Conservation (phyloP, 2,797 vertebrate species). For the Mareca strepera region DNA sequence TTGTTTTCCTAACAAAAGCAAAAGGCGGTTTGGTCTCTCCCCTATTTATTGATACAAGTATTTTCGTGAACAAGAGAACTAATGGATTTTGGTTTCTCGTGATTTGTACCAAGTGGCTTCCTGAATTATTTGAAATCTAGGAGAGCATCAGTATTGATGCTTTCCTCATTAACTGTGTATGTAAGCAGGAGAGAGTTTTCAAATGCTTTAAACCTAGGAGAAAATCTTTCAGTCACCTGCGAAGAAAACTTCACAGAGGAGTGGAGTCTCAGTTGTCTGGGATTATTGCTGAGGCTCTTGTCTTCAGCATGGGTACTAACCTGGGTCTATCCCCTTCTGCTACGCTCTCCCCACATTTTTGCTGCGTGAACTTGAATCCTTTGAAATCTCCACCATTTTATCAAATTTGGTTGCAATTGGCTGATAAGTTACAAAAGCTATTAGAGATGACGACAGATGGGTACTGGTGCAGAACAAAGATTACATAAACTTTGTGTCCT, state of each 20-base stretch:
- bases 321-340: neutral
- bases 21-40: neutral
- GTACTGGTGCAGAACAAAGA: neutral
- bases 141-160: neutral
- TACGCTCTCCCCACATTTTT: neutral
- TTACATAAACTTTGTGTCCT: neutral
- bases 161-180: neutral
- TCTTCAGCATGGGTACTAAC: neutral
- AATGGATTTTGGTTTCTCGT: neutral
- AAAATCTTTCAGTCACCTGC: neutral
- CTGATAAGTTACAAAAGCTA: neutral
- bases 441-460: neutral
- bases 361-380: neutral
- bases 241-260: neutral
- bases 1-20: slow-evolving; percentile 14
- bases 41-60: neutral
- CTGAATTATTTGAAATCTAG: neutral
- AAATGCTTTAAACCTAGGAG: neutral
- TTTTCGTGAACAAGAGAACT: neutral
- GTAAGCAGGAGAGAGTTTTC: neutral
- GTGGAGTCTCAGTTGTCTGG: accelerated
- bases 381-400: neutral
- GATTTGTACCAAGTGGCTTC: neutral
- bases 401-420: neutral
- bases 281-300: neutral